Percentiles rank a stretch among this genome's conserved stretches.
Evolutionary conservation across 2,888 invertebrate genomes (phyloP).

Genomic region (Apotomis betuletana): DNA sequence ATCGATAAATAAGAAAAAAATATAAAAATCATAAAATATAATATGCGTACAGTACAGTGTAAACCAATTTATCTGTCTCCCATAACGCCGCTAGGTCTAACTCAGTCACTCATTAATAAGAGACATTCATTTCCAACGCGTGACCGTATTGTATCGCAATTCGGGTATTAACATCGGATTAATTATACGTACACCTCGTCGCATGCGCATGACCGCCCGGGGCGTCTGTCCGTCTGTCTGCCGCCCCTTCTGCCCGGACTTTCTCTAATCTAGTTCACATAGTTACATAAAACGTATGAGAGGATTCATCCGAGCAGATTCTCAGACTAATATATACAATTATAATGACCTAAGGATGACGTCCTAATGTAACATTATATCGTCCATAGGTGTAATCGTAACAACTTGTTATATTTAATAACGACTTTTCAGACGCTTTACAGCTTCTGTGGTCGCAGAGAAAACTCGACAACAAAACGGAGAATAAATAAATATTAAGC

Average conservation of each 20-base stretch:
- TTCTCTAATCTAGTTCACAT: conserved; percentile 37
- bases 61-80: too few species aligned
- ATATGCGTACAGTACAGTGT: too few species aligned
- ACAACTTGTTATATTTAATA: too few species aligned
- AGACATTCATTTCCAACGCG: background rate
- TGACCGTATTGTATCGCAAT: conserved; percentile 29
- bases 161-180: conserved; percentile 15
- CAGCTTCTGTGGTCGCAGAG: too few species aligned
- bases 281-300: conserved; percentile 38
- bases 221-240: conserved; percentile 18
- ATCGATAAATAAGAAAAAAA: too few species aligned
- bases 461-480: too few species aligned
- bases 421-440: too few species aligned
- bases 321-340: conserved; percentile 30
- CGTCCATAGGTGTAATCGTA: too few species aligned
- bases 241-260: conserved; percentile 28
- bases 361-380: background rate
- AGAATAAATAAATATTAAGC: too few species aligned
- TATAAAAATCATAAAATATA: too few species aligned
- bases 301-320: conserved; percentile 22
- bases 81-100: background rate
- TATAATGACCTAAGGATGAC: conserved; percentile 6
- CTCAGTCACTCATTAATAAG: background rate
- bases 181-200: conserved; percentile 15
- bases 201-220: conserved; percentile 24